Conservation (phyloP, 2,113 vertebrate genomes). For the Chloebia gouldiae region DNA sequence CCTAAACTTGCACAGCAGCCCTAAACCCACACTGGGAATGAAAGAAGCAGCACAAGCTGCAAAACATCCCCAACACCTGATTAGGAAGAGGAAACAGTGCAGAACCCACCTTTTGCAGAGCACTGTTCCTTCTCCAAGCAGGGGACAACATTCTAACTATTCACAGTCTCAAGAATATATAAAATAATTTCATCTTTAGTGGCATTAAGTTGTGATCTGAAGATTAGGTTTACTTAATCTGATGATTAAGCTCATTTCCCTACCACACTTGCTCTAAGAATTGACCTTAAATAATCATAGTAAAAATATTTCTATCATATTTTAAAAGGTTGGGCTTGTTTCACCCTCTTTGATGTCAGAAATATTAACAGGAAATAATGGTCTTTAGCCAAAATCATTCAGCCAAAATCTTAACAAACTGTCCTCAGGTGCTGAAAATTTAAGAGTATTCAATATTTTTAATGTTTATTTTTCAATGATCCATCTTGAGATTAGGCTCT, state of each 20-base stretch:
- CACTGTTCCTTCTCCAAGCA: background rate
- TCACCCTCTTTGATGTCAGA: background rate
- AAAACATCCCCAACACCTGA: slow-evolving; percentile 1
- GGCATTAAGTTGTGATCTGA: background rate
- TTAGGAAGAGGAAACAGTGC: background rate
- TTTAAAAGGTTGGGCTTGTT: background rate
- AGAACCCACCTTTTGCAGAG: background rate
- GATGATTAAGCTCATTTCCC: background rate
- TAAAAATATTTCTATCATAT: background rate
- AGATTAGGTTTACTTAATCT: background rate
- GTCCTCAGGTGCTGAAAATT: background rate
- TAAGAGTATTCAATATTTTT: background rate
- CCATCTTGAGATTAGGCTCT: background rate
- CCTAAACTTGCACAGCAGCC: slow-evolving; percentile 56
- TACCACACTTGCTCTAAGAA: background rate
- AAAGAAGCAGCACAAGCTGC: background rate
- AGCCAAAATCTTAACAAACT: background rate
- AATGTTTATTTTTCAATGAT: background rate
- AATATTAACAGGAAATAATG: background rate
- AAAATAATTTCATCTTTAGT: background rate
- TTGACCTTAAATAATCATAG: background rate
- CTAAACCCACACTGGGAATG: slow-evolving; percentile 59
- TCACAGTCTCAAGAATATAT: background rate
- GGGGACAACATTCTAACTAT: too few relatives aligned
- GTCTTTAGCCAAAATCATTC: background rate